phyloP scores from a whole-genome alignment of 2,797 vertebrate species.

The Spheniscus humboldti region DNA sequence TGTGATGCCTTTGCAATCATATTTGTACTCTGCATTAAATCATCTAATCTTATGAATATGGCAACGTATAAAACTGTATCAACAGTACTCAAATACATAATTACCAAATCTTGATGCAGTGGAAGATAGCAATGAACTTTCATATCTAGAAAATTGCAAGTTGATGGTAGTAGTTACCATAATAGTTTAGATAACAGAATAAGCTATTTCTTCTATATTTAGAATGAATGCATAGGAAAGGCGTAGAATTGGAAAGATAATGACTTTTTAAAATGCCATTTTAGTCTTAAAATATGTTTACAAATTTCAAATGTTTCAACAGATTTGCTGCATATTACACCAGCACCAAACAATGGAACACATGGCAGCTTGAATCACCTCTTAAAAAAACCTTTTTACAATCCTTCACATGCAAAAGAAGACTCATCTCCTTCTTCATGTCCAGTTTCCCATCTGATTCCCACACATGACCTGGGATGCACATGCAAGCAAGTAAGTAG shows the following conservation, averaged over 20 bases:
- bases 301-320: constrained; percentile 21
- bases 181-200: not conserved
- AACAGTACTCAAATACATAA: not conserved
- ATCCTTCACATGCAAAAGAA: constrained; percentile 78
- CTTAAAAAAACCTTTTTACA: constrained; percentile 77
- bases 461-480: constrained; percentile 68
- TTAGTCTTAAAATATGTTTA: not conserved
- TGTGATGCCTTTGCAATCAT: not conserved
- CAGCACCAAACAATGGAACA: constrained; percentile 92
- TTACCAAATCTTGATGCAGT: not conserved
- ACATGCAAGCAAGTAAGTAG: constrained; percentile 61
- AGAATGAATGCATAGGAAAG: not conserved
- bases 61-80: not conserved
- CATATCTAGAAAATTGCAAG: not conserved
- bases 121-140: not conserved
- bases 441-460: not conserved
- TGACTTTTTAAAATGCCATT: not conserved
- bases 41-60: not conserved
- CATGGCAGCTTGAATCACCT: constrained; percentile 95
- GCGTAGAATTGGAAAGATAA: not conserved
- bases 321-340: constrained; percentile 87
- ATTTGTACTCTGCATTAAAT: not conserved
- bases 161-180: not conserved
- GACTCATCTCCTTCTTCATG: constrained; percentile 74
- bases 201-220: not conserved